Percentiles rank a stretch among this genome's conserved stretches.
Evolutionary conservation across 1,140 invertebrate genomes (phyloP).

Genomic region (Homalodisca vitripennis): DNA sequence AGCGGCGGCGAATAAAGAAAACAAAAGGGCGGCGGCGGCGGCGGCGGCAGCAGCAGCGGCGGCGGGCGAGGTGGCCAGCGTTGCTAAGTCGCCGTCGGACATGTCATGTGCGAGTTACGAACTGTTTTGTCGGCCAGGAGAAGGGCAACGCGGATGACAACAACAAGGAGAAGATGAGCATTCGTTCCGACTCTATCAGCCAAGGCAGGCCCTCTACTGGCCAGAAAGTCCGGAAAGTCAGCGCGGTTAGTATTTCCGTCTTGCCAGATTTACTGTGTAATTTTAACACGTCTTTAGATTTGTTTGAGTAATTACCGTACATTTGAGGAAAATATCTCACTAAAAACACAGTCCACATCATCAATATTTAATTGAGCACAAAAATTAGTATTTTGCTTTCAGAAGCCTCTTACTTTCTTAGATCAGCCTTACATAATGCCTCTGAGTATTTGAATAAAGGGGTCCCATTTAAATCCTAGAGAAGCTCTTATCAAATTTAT

Average conservation of each 20-base stretch:
- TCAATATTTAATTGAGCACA: neutral
- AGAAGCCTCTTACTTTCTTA: no score
- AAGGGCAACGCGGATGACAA: constrained; percentile 83
- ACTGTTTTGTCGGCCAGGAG: constrained; percentile 81
- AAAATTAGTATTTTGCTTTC: no score
- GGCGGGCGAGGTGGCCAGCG: constrained; percentile 52
- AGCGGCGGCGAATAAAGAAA: constrained; percentile 69
- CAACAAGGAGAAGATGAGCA: constrained; percentile 86
- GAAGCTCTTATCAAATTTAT: no score
- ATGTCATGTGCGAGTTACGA: constrained; percentile 90
- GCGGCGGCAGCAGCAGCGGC: constrained; percentile 54
- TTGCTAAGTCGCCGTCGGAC: constrained; percentile 82
- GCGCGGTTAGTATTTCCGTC: constrained; percentile 82
- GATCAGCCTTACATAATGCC: no score
- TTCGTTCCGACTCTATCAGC: constrained; percentile 84
- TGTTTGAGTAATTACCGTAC: no score
- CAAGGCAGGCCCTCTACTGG: constrained; percentile 61
- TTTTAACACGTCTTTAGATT: no score
- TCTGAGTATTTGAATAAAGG: no score
- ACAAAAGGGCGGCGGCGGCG: constrained; percentile 65
- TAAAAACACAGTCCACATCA: no score
- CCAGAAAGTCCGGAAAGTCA: constrained; percentile 79
- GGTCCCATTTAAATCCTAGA: no score
- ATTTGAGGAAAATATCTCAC: no score
- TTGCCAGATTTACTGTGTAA: no score